Evolutionary conservation across 2,888 invertebrate species (phyloP), one percentile per base, ranked within the genome.

Genomic region (Platycheirus albimanus): DNA sequence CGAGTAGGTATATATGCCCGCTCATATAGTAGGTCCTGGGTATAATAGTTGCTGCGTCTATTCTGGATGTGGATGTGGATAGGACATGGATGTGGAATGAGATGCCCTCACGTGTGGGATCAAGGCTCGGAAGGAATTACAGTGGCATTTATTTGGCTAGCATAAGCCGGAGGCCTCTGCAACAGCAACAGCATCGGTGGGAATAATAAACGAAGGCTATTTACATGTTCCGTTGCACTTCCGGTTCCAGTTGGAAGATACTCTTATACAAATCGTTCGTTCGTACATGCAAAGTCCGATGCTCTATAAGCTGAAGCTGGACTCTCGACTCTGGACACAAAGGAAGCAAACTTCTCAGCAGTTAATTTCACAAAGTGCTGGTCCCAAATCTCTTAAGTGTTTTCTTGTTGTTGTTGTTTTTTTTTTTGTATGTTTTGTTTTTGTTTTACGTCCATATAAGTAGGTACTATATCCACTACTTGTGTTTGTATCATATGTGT

Each of bases 161-260:
- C 47, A 67, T 61, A 30, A 66, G 70, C 81, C 49, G 49, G 77
- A 71, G 71, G 71, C 71, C 43, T 58, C 56, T 58, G 52, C 36
- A 49, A 33, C 43, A 36, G 56, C 24, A 45, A 19, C 33, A 38
- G 52, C 24, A 63, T 36, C 61, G 81, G 77, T 81, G 81, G 81
- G 81, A 81, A 81, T 81, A 81, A 81, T 81, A 81, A 81, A 81
- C 81, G 81, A 81, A 77, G 77, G 71, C 77, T 77, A 81, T 81
- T 81, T 81, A 81, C 81, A 81, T 81, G 81, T 81, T 81, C 61
- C 66, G 77, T 81, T 81, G 81, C 81, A 77, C 77, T 81, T 81
- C 81, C 81, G 81, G 81, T 77, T 77, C 77, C 81, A 77, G 77
- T 81, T 81, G 76, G 71, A 54, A 77, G 30, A 69, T 61, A 63